Conservation (phyloP, 1,140 invertebrate species). For the Varroa destructor region DNA sequence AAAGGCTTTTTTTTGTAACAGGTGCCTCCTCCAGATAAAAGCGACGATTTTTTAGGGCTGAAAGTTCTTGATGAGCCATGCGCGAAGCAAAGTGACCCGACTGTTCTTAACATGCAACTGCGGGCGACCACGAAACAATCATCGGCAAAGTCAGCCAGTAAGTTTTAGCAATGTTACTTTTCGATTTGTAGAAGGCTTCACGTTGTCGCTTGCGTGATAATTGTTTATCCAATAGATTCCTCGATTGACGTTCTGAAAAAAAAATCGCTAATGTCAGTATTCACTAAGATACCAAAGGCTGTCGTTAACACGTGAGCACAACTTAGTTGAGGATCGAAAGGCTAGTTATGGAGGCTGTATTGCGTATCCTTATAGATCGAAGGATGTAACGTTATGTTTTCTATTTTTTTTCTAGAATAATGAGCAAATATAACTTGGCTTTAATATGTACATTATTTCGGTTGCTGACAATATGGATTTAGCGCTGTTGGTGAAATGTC, state of each 20-base stretch:
- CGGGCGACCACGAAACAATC: conserved; percentile 63
- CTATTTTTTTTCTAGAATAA: no score
- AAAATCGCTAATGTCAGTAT: no score
- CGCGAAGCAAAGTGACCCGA: conserved; percentile 83
- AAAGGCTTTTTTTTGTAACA: conserved; percentile 32
- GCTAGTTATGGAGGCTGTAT: no score
- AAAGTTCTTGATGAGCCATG: conserved; percentile 85
- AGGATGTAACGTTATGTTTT: no score
- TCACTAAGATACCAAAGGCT: no score
- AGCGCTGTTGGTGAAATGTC: conserved; percentile 60
- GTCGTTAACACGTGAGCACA: no score
- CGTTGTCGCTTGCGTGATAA: not conserved
- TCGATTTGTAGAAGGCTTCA: not conserved
- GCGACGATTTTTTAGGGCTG: conserved; percentile 60
- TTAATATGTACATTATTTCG: no score
- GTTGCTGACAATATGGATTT: not conserved
- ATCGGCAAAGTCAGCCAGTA: conserved; percentile 43
- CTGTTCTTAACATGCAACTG: conserved; percentile 79
- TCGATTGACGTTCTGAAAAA: no score
- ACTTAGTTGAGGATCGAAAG: no score
- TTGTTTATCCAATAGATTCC: no score
- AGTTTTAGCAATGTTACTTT: conserved; percentile 22
- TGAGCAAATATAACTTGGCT: no score
- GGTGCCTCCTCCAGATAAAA: conserved; percentile 61
- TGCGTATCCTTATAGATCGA: no score